A percentile compares a stretch with the other conserved stretches of the same genome.
Evolutionary conservation across 2,797 vertebrate species (phyloP).

Genomic region (Phrynocephalus guinanensis): DNA sequence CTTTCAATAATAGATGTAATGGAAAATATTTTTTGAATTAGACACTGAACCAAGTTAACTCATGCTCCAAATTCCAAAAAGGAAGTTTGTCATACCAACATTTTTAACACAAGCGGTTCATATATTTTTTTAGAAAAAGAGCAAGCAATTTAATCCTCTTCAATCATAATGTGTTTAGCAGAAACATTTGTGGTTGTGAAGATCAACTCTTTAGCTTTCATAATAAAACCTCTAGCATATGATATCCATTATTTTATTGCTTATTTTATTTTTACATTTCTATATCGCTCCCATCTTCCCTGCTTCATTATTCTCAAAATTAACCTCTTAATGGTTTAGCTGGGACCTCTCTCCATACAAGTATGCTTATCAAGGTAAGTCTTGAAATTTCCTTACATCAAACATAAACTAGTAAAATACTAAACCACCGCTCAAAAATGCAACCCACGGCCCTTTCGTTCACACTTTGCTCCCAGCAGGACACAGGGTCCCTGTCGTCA

Average conservation of each 20-base stretch:
- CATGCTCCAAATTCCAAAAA: slow-evolving; percentile 33
- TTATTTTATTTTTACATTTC: too few relatives aligned
- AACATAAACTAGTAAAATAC: not conserved
- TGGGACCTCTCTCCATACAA: not conserved
- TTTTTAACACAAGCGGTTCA: slow-evolving; percentile 21
- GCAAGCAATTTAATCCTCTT: not conserved
- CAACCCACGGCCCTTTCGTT: not conserved
- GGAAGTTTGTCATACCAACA: slow-evolving; percentile 37
- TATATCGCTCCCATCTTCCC: too few relatives aligned
- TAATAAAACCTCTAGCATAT: not conserved
- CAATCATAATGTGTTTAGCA: slow-evolving; percentile 11
- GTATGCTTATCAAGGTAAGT: not conserved
- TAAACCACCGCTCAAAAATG: not conserved
- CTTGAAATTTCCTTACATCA: not conserved
- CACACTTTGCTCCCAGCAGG: not conserved
- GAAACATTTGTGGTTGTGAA: slow-evolving; percentile 5
- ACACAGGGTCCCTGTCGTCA: too few relatives aligned
- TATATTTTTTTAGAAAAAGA: not conserved
- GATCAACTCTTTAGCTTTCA: slow-evolving; percentile 16
- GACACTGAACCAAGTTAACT: slow-evolving; percentile 35
- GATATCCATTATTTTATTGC: not conserved
- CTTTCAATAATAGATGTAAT: slow-evolving; percentile 35
- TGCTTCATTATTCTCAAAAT: not conserved
- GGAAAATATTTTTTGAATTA: slow-evolving; percentile 49
- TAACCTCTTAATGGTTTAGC: not conserved